These are phyloP conservation scores for Pararge aegeria DNA, from an alignment of 1,140 invertebrate species.

Conservation along the genomic window DNA sequence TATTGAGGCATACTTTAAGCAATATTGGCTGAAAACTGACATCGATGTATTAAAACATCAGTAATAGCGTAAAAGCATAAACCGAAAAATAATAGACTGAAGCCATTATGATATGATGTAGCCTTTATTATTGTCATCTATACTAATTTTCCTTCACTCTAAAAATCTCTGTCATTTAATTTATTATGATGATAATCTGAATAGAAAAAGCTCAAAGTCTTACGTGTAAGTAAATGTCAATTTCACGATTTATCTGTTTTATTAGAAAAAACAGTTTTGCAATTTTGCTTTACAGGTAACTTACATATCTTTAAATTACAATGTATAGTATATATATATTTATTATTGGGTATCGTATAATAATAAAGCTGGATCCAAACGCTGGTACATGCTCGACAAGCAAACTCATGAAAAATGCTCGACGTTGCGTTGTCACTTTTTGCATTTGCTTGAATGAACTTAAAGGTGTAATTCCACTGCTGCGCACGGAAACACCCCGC, in stretches of 20 bases:
- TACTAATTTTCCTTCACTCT: conserved; percentile 10
- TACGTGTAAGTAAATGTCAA: conserved; percentile 68
- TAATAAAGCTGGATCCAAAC: not conserved
- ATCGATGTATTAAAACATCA: too few relatives aligned
- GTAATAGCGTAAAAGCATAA: too few relatives aligned
- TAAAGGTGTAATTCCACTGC: too few relatives aligned
- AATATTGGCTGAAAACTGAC: conserved; percentile 13
- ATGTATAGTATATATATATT: conserved; percentile 47
- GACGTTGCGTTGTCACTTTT: too few relatives aligned
- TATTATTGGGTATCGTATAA: conserved; percentile 43
- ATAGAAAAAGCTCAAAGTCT: conserved; percentile 47
- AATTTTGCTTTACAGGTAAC: conserved; percentile 71
- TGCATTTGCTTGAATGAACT: too few relatives aligned
- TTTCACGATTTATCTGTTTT: conserved; percentile 44
- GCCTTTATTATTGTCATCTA: conserved; percentile 5
- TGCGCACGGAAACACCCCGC: too few relatives aligned
- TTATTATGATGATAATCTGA: conserved; percentile 33
- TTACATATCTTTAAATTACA: conserved; percentile 77
- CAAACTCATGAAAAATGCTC: too few relatives aligned
- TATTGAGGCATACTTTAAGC: not conserved
- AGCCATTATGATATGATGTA: conserved; percentile 6
- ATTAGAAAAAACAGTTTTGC: conserved; percentile 41
- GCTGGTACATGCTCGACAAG: too few relatives aligned
- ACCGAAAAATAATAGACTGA: not conserved
- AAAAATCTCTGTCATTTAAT: conserved; percentile 38